A percentile compares a stretch with the other conserved stretches of the same genome.
Conservation (phyloP, 1,140 invertebrate species). For the Dryas iulia region DNA sequence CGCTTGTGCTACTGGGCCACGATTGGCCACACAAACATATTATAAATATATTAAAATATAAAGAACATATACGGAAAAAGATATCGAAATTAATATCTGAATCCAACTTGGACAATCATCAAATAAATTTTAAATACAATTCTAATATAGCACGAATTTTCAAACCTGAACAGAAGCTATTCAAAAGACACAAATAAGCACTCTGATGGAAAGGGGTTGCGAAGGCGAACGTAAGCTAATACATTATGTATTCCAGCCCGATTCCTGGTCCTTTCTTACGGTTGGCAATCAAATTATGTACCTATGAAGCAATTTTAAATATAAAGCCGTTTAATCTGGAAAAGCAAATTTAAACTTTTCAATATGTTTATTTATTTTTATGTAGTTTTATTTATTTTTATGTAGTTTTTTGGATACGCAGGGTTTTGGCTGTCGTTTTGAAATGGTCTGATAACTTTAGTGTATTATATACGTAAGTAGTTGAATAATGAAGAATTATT, state of each 20-base stretch:
- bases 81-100: neutral
- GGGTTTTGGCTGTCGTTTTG: too few species aligned
- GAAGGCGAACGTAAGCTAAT: slow-evolving; percentile 10
- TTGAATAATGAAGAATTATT: too few species aligned
- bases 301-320: slow-evolving; percentile 8
- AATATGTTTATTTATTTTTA: neutral
- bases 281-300: slow-evolving; percentile 9
- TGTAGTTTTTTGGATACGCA: too few species aligned
- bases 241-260: slow-evolving; percentile 9
- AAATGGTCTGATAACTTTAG: too few species aligned
- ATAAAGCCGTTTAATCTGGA: neutral
- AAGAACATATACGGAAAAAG: too few species aligned
- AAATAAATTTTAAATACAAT: neutral
- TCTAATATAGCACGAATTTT: neutral
- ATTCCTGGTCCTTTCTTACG: slow-evolving; percentile 13
- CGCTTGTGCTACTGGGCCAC: too few species aligned
- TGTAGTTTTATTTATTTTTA: too few species aligned
- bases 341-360: neutral
- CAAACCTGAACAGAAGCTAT: neutral
- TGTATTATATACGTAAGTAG: too few species aligned
- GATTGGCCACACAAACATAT: too few species aligned
- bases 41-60: too few species aligned
- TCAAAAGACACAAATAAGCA: slow-evolving; percentile 15
- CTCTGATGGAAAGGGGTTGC: slow-evolving; percentile 9
- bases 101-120: neutral